Evolutionary conservation across 2,888 invertebrate species (phyloP), one percentile per base, ranked within the genome.

Genomic region (Euplexia lucipara): DNA sequence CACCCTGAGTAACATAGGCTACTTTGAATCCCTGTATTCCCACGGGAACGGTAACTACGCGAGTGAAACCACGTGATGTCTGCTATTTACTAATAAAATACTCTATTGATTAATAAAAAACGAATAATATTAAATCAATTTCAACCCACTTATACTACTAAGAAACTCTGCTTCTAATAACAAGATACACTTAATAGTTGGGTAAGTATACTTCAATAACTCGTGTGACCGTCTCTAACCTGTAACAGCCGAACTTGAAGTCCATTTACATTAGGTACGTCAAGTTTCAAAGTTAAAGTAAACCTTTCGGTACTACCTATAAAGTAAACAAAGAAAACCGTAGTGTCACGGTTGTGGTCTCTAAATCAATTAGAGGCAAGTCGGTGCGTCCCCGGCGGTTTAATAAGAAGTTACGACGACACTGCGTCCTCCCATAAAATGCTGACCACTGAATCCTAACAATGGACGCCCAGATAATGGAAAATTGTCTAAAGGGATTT

Each of bases 371-470:
- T 93, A 94, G 91, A 89, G 82, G 83, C 81, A 87, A 91, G 90
- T 86, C 88, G 85, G 84, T 85, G 87, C 86, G 89, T 89, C 91
- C 92, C 90, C 85, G 82, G 84, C 85, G 90, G 88, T 92, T 94
- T 94, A 93, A 94, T 93, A 94, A 93, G 93, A 84, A 94, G 91
- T 93, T 92, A 94, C 92, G 89, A 87, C 84, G 90, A 89, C 90
- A 84, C 87, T 71, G 85, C 83, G 83, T 76, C 86, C 86, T 79
- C 87, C 90, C 89, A 90, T 93, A 94, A 94, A 94, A 91, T 83
- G 90, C 89, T 93, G 93, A 91, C 92, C 93, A 91, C 85, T 75
- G 87, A 84, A 82, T 85, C 82, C 89, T 88, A 86, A 92, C 91
- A 92, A 92, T 90, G 90, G 90, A 89, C 88, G 86, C 81, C 86